Base-by-base conservation (phyloP, 2,113 vertebrate species). In the Solea senegalensis region DNA sequence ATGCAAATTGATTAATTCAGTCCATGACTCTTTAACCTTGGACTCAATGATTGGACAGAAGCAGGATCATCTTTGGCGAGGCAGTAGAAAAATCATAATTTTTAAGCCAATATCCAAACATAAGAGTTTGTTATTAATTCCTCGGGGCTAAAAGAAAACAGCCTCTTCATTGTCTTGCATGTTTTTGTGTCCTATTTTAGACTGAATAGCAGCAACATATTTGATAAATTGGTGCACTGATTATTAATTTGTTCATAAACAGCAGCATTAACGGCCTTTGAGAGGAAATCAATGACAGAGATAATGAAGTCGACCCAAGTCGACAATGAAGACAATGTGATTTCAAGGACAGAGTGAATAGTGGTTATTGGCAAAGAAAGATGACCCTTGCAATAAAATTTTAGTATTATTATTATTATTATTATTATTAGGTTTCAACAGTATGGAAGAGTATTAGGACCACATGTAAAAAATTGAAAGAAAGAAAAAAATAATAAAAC, bases 31-130 rank as follows among this genome's bases (percentile, higher is more conserved):
- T 34, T 3, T 34, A 34, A 34, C 34, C 34, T 11, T 27, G 11
- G 51, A 3, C 21, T 61, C 7, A 21, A 5, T 41, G 0, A 9
- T 44, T n/a, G 44, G 5, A 4, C 3, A 4, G 10, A 4, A 0
- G 3, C 8, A 14, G 5, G 44, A 2, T 48, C 52, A 8, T 62
- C 54, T 74, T 9, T 10, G 21, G 3, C 21, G 26, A 51, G 78
- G 82, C 88, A 87, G 76, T 66, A 83, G 45, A 84, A 56, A 69
- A 34, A 55, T 54, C 1, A 21, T 1, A 21, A 56, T 13, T 58
- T 52, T 27, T 13, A 26, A 55, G 13, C 5, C 2, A 11, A 49
- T 28, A 60, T 45, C 9, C 11, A 56, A 64, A n/a, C 8, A 9
- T 16, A 55, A 27, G 10, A 28, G 16, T 59, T 54, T 63, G 40